A percentile compares a stretch with the other conserved stretches of the same genome.
Conservation (phyloP, 2,888 invertebrate species). For the Pedicia rivosa region DNA sequence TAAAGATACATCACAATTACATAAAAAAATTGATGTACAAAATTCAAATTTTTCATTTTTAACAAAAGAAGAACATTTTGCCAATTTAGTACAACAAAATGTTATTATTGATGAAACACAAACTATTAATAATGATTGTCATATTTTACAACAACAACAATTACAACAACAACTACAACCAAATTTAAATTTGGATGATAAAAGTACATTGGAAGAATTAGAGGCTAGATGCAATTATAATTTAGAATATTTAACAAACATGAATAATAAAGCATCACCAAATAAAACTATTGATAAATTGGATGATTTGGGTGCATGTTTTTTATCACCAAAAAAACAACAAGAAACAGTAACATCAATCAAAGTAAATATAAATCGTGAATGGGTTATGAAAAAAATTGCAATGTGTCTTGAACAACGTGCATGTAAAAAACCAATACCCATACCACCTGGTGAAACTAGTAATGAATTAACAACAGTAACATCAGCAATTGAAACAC, state of each 20-base stretch:
- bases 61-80: constrained; percentile 31
- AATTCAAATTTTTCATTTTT: constrained; percentile 30
- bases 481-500: neutral
- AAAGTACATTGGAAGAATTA: neutral
- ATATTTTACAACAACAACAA: neutral
- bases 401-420: constrained; percentile 82
- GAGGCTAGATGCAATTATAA: constrained; percentile 15
- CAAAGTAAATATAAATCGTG: constrained; percentile 38
- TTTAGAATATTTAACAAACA: constrained; percentile 26
- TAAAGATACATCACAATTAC: constrained; percentile 29
- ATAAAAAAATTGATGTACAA: constrained; percentile 29
- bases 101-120: constrained; percentile 15
- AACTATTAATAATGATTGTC: neutral
- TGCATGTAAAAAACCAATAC: constrained; percentile 45
- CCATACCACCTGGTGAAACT: constrained; percentile 6
- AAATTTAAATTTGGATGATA: constrained; percentile 8
- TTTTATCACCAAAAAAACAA: neutral
- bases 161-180: no score
- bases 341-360: neutral
- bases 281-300: constrained; percentile 26
- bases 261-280: constrained; percentile 23
- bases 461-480: constrained; percentile 1
- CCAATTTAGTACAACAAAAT: constrained; percentile 31
- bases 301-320: no score
- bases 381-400: constrained; percentile 92